Evolutionary conservation across 2,888 invertebrate genomes (phyloP), one percentile per base, ranked within the genome.

Genomic region (Xylophagus ater): DNA sequence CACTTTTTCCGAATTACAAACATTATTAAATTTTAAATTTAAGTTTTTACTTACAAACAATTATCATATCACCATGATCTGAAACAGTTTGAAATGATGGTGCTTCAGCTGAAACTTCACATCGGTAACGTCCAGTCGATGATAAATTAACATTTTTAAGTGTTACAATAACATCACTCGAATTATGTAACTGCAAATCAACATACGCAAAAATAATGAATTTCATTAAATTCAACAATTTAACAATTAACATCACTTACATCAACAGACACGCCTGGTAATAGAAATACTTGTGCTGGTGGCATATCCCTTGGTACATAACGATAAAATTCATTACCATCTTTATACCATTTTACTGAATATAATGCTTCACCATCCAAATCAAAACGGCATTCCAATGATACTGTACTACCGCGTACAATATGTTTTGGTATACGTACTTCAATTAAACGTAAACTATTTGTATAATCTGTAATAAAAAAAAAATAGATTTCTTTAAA

Each of bases 331-430:
- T 88, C 88, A 61, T 82, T 78, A 52, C 86, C 87, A 60, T 87
- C 86, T 65, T 87, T 88, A 69, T 88, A 88, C 88, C 88, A 89
- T 69, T 88, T 88, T 57, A 88, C 87, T 30, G 87, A 87, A 65
- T 88, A 88, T 33, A 88, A 72, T 37, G 76, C 76, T 60, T 88
- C 87, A 3, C 76, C 78, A 51, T 85, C 84, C 59, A 89, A 70
- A 60, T 83, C 79, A 70, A 84, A 89, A 57, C 80, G 77, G 64
- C 88, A 88, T 47, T 83, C 82, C 52, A 89, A 68, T 48, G 74
- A 71, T 34, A 83, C 82, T 51, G 77, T 74, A 56, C 81, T 76
- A 52, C 84, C 83, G 50, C 81, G 71, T 36, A 85, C 78, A 53
- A 84, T 82, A 67, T 85, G 83, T 46, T 77, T 76, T 20, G 88